Percentiles rank a stretch among this genome's conserved stretches.
phyloP scores from a whole-genome alignment of 2,113 vertebrate genomes.

The Daphoenositta chrysoptera region DNA sequence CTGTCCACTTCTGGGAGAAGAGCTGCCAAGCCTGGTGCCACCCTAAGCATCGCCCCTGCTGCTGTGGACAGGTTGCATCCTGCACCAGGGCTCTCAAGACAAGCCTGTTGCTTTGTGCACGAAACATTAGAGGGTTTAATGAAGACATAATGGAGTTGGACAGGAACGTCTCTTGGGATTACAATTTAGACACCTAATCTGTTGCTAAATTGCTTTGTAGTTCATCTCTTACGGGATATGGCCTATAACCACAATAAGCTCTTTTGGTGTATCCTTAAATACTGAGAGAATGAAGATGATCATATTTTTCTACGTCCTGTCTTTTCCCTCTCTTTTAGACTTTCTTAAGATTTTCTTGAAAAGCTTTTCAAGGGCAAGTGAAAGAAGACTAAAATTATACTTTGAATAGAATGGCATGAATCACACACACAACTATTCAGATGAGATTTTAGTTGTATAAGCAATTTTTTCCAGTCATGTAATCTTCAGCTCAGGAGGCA shows the following conservation, averaged over 20 bases:
- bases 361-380: constrained; percentile 11
- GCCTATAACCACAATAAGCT: background rate
- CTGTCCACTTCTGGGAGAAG: background rate
- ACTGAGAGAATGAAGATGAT: background rate
- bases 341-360: background rate
- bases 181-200: background rate
- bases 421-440: background rate
- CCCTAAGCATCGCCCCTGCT: background rate
- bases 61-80: accelerated
- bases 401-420: constrained; percentile 8
- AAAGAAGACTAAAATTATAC: constrained; percentile 23
- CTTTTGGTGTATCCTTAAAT: background rate
- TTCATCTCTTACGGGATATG: background rate
- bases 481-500: background rate
- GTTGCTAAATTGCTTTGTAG: background rate
- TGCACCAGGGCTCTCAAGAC: background rate
- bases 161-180: background rate
- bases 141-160: background rate
- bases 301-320: background rate
- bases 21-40: background rate
- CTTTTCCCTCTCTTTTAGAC: background rate
- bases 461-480: background rate
- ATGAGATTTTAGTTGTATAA: constrained; percentile 3
- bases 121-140: background rate
- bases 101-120: background rate